Evolutionary conservation across 2,797 vertebrate species (phyloP).

Genomic region (Spatula versicolor): DNA sequence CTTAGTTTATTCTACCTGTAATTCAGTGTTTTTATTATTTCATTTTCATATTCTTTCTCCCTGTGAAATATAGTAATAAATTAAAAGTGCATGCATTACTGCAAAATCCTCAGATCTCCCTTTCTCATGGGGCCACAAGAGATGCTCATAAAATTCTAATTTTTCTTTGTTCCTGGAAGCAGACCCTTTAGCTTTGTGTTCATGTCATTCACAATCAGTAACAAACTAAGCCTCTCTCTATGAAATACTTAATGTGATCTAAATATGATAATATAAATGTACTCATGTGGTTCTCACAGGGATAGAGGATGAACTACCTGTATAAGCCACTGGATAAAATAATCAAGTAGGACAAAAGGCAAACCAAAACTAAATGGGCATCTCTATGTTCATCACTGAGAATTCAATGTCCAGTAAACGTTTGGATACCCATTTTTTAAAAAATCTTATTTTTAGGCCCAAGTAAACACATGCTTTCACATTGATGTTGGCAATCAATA

Average conservation of each 20-base stretch:
- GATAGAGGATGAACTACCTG: not conserved
- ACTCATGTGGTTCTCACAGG: not conserved
- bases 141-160: not conserved
- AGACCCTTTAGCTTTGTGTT: not conserved
- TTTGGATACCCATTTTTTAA: not conserved
- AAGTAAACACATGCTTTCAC: not conserved
- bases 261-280: not conserved
- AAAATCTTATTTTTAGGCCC: slow-evolving; percentile 9
- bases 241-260: not conserved
- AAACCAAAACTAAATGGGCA: not conserved
- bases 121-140: not conserved
- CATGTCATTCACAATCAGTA: not conserved
- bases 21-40: not conserved
- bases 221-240: not conserved
- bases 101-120: not conserved
- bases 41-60: not conserved
- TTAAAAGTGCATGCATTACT: not conserved
- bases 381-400: not conserved
- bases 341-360: not conserved
- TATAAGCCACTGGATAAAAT: not conserved
- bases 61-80: not conserved
- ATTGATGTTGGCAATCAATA: slow-evolving; percentile 31
- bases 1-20: not conserved
- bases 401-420: slow-evolving; percentile 19
- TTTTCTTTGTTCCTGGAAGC: not conserved